A percentile compares a stretch with the other conserved stretches of the same genome.
phyloP scores from a whole-genome alignment of 2,888 invertebrate species.

The Agriotes lineatus region DNA sequence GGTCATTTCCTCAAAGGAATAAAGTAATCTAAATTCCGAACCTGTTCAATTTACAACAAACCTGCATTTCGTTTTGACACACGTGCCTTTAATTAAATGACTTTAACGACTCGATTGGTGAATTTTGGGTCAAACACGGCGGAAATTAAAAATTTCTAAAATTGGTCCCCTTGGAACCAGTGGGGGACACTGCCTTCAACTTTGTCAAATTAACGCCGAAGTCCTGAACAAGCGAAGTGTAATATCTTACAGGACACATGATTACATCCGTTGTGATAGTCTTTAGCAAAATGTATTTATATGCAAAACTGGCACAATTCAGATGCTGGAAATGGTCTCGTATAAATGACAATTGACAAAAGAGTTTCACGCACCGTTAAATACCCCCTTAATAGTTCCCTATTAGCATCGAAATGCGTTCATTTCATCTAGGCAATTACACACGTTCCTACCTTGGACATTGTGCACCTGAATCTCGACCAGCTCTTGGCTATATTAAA shows the following conservation, averaged over 20 bases:
- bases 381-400: slow-evolving; percentile 35
- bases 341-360: slow-evolving; percentile 36
- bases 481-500: background rate
- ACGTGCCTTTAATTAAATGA: slow-evolving; percentile 28
- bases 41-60: slow-evolving; percentile 26
- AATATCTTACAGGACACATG: slow-evolving; percentile 29
- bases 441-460: slow-evolving; percentile 30
- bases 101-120: background rate
- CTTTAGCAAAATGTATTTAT: slow-evolving; percentile 28
- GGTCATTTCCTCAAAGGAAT: slow-evolving; percentile 53
- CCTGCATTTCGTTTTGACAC: slow-evolving; percentile 10
- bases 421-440: slow-evolving; percentile 36
- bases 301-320: slow-evolving; percentile 26
- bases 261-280: slow-evolving; percentile 24
- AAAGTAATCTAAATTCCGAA: slow-evolving; percentile 54
- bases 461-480: slow-evolving; percentile 30
- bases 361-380: slow-evolving; percentile 37
- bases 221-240: slow-evolving; percentile 4
- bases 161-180: background rate
- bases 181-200: background rate
- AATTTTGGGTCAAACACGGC: slow-evolving; percentile 6
- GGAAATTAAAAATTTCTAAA: slow-evolving; percentile 2
- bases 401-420: slow-evolving; percentile 36
- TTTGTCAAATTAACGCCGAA: background rate
- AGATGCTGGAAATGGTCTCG: slow-evolving; percentile 9